phyloP scores from a whole-genome alignment of 1,140 invertebrate genomes.

The Plodia interpunctella region DNA sequence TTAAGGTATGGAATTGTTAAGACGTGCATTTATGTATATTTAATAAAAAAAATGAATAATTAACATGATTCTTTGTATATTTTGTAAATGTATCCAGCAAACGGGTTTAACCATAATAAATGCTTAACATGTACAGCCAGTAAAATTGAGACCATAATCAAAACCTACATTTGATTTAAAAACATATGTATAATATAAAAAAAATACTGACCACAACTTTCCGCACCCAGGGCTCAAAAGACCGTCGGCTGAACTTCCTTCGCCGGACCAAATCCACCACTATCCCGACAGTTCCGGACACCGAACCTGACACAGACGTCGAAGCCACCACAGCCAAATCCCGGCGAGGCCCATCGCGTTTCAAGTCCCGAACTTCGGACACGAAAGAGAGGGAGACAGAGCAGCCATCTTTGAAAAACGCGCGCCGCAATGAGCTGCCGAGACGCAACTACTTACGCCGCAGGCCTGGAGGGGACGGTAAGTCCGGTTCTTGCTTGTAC shows the following conservation, averaged over 20 bases:
- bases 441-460: slow-evolving; percentile 50
- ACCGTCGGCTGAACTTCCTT: slow-evolving; percentile 42
- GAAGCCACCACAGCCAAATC: slow-evolving; percentile 51
- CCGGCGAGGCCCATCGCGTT: slow-evolving; percentile 48
- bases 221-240: slow-evolving; percentile 44
- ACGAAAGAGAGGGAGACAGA: slow-evolving; percentile 25
- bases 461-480: slow-evolving; percentile 57
- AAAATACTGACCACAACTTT: slow-evolving; percentile 43
- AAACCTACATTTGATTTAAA: neutral
- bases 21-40: neutral
- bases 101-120: no score
- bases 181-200: neutral
- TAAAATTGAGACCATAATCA: no score
- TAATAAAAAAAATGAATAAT: no score
- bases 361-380: slow-evolving; percentile 52
- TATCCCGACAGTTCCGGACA: slow-evolving; percentile 30
- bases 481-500: slow-evolving; percentile 48
- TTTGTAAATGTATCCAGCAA: no score
- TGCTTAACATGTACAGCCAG: no score
- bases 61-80: no score
- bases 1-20: neutral
- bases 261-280: slow-evolving; percentile 55
- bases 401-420: slow-evolving; percentile 41
- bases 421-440: slow-evolving; percentile 52
- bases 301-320: slow-evolving; percentile 30